A percentile compares a stretch with the other conserved stretches of the same genome.
Conservation (phyloP, 1,140 invertebrate genomes). For the Nasonia giraulti region DNA sequence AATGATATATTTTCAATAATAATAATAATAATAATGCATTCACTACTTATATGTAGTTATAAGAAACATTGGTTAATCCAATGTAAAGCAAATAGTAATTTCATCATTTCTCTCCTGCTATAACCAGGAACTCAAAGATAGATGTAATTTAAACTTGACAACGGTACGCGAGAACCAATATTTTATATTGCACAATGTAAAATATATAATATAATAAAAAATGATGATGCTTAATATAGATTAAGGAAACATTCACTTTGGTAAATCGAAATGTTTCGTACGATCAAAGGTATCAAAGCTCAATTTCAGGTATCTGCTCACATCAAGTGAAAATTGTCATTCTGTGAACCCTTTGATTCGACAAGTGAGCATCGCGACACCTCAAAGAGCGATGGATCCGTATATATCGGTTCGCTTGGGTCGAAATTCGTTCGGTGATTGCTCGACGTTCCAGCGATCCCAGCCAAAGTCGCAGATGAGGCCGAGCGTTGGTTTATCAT, state of each 20-base stretch:
- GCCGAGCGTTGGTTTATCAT: slow-evolving; percentile 61
- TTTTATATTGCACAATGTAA: neutral
- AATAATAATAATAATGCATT: no score
- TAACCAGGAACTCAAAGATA: neutral
- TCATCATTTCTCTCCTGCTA: neutral
- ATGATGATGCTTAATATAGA: neutral
- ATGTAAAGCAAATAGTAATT: neutral
- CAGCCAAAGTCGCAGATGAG: slow-evolving; percentile 63
- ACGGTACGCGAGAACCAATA: neutral
- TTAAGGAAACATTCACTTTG: neutral
- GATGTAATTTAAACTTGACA: neutral
- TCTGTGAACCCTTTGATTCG: slow-evolving; percentile 14
- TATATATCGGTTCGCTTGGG: slow-evolving; percentile 94
- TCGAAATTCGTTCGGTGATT: slow-evolving; percentile 74
- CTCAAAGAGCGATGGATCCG: slow-evolving; percentile 92
- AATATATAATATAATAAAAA: neutral
- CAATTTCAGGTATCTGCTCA: neutral
- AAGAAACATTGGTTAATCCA: no score
- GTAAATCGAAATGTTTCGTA: neutral
- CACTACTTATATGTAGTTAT: no score
- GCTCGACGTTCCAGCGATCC: slow-evolving; percentile 63
- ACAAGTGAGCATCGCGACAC: slow-evolving; percentile 64
- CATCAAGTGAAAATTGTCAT: slow-evolving; percentile 46
- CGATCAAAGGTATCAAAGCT: neutral
- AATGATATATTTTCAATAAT: no score